These are phyloP conservation scores for Semotilus atromaculatus DNA, from an alignment of 2,797 vertebrate genomes.

Conservation along the genomic window DNA sequence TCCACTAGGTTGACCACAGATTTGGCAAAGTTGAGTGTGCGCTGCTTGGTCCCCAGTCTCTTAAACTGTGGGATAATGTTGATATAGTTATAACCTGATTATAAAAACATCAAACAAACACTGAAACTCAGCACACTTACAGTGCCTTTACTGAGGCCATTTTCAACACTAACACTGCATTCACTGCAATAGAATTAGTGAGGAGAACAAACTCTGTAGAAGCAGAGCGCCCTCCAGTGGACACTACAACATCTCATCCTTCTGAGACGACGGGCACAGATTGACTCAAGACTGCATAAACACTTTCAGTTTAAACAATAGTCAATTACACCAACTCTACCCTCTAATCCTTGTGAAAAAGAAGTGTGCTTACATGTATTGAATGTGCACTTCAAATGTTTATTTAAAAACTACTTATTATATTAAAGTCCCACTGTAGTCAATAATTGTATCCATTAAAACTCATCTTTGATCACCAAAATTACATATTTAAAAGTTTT, in stretches of 20 bases:
- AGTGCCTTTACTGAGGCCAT: no score
- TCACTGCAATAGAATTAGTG: background rate
- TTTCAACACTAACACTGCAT: background rate
- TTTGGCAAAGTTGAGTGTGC: conserved; percentile 92
- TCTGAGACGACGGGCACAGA: background rate
- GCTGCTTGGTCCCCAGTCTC: conserved; percentile 87
- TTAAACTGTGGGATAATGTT: conserved; percentile 80
- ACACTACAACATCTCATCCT: background rate
- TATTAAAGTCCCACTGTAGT: no score
- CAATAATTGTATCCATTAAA: no score
- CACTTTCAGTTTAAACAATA: background rate
- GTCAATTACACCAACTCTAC: background rate
- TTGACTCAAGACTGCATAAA: background rate
- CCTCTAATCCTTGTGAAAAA: background rate
- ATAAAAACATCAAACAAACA: background rate
- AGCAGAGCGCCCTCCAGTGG: conserved; percentile 36
- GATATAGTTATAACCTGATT: background rate
- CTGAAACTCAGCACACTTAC: no score
- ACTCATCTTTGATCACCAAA: no score
- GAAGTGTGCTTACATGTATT: background rate
- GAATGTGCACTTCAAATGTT: background rate
- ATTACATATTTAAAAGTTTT: no score
- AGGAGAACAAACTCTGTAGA: background rate
- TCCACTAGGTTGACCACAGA: conserved; percentile 97
- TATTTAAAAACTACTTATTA: background rate